Percentiles rank a stretch among this genome's conserved stretches.
These are phyloP conservation scores for Pyrgus malvae DNA, from an alignment of 2,888 invertebrate species.

Conservation along the genomic window DNA sequence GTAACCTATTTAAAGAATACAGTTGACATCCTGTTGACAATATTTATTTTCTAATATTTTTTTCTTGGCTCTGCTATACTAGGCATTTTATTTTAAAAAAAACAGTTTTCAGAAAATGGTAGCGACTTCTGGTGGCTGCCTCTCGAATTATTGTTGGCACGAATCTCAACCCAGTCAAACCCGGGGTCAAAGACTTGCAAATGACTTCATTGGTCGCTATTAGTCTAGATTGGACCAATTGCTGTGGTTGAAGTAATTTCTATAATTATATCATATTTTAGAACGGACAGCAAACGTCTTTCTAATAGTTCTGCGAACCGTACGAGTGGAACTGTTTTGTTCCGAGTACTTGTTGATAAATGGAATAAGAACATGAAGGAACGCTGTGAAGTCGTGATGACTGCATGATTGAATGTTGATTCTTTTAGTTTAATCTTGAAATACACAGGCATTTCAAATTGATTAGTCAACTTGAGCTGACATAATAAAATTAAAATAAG, in stretches of 20 bases:
- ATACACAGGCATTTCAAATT: too few relatives aligned
- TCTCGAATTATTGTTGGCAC: slow-evolving; percentile 36
- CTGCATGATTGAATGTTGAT: neutral
- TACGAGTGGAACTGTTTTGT: neutral
- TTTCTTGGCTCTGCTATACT: too few relatives aligned
- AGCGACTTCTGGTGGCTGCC: too few relatives aligned
- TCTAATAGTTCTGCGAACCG: slow-evolving; percentile 19
- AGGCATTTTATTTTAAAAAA: too few relatives aligned
- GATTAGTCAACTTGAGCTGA: too few relatives aligned
- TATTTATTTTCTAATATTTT: too few relatives aligned
- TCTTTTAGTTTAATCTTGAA: too few relatives aligned
- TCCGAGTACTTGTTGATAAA: neutral
- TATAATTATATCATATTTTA: slow-evolving; percentile 34
- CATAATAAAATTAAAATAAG: too few relatives aligned
- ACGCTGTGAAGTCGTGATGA: too few relatives aligned
- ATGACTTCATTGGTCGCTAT: slow-evolving; percentile 51
- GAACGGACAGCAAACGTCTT: slow-evolving; percentile 6
- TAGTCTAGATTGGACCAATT: slow-evolving; percentile 42
- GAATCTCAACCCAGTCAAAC: slow-evolving; percentile 36
- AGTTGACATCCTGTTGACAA: too few relatives aligned
- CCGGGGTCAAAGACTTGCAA: slow-evolving; percentile 55
- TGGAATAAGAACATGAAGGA: slow-evolving; percentile 4
- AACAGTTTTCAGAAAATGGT: too few relatives aligned
- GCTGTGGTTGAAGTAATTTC: slow-evolving; percentile 36
- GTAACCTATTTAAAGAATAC: too few relatives aligned